These are phyloP conservation scores for Leucoma salicis DNA, from an alignment of 2,888 invertebrate species.

Conservation along the genomic window DNA sequence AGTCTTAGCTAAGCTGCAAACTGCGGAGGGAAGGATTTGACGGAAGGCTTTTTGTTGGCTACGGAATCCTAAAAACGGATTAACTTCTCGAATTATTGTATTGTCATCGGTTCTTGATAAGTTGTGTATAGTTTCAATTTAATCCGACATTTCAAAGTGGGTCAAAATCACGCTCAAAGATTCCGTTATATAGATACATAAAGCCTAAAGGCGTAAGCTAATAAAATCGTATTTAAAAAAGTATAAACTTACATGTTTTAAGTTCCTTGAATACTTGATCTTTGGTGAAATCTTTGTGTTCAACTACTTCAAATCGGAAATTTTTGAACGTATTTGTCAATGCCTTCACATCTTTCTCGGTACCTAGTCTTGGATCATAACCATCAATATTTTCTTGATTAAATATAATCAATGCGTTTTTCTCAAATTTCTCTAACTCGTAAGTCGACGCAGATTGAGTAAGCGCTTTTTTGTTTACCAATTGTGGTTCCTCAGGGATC, in stretches of 20 bases:
- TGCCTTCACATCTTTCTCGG: conserved; percentile 52
- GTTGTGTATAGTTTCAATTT: no score
- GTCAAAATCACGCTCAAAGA: no score
- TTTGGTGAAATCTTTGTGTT: conserved; percentile 49
- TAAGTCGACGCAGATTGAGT: conserved; percentile 51
- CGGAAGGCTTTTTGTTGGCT: no score
- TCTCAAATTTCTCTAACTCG: conserved; percentile 59
- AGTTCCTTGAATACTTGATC: conserved; percentile 47
- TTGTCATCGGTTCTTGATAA: no score
- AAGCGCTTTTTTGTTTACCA: conserved; percentile 39
- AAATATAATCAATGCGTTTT: conserved; percentile 59
- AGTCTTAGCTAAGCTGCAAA: no score
- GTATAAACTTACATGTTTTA: conserved; percentile 44
- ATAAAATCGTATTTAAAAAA: no score
- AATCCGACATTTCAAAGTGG: no score
- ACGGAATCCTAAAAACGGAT: no score
- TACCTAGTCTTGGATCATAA: conserved; percentile 50
- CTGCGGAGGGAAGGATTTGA: no score
- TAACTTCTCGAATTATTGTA: no score
- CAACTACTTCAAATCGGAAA: conserved; percentile 53
- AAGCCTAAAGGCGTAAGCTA: no score
- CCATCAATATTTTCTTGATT: conserved; percentile 56
- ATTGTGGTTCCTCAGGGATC: background rate
- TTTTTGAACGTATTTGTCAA: conserved; percentile 49
- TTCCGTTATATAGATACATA: no score